Evolutionary conservation across 1,140 invertebrate species (phyloP), one percentile per base, ranked within the genome.

Genomic region (Zophobas morio): DNA sequence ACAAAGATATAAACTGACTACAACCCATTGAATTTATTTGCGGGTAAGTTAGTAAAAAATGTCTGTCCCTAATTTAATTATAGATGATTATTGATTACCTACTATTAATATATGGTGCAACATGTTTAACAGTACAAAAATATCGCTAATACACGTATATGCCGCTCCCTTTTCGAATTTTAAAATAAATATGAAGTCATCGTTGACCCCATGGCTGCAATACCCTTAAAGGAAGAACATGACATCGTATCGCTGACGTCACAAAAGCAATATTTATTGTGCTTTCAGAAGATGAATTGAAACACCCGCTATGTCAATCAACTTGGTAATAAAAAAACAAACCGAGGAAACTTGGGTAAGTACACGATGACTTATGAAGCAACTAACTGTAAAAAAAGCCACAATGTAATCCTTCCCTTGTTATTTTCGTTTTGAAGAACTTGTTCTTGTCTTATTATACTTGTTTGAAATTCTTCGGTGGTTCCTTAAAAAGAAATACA

Each of bases 371-470:
- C 60, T 66, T 66, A 66, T 66, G 60, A 6, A 40, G 37, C 60
- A 33, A 36, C 39, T 66, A 66, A 66, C 60, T 66, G 60, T 66
- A 66, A 66, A 60, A 20, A 60, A 66, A n/a, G 60, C 60, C 34
- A 57, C 60, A 66, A 33, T 66, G 39, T 42, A 66, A 40, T 51
- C 51, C 47, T 72, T 51, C 51, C 70, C 70, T 72, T 72, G 70
- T 72, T 72, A 72, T 72, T 72, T 72, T 49, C 66, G 70, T 42
- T 72, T 72, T 35, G 32, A 33, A 72, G 51, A 72, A 72, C 51
- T 72, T 40, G 60, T 66, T 60, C 32, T 35, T 63, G 60, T 66
- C 60, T 66, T 66, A 42, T 66, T 66, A 66, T 66, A 66, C 60
- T 40, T 33, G 60, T 40, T 66, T 66, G 37, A 42, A 46, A 66